These are phyloP conservation scores for Euwallacea fornicatus DNA, from an alignment of 1,140 invertebrate species.

Conservation along the genomic window DNA sequence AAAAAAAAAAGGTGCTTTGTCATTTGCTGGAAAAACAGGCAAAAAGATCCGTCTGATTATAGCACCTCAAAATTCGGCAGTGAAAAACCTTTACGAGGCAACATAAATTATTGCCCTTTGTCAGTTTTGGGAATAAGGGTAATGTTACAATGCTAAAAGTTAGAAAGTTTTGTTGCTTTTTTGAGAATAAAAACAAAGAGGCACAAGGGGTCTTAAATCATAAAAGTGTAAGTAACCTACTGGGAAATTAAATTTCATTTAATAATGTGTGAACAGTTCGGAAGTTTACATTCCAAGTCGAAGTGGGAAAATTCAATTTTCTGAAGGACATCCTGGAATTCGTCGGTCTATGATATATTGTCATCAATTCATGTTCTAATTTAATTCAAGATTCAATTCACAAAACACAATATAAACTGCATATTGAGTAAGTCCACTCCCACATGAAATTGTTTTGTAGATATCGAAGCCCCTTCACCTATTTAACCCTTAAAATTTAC, in stretches of 20 bases:
- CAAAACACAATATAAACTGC: too few relatives aligned
- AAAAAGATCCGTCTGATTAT: conserved; percentile 4
- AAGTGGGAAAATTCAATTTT: conserved; percentile 16
- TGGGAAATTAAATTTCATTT: conserved; percentile 9
- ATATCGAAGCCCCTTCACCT: too few relatives aligned
- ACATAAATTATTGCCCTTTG: conserved; percentile 10
- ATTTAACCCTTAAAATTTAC: too few relatives aligned
- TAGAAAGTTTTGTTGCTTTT: not conserved
- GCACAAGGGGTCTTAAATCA: not conserved
- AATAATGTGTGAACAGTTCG: conserved; percentile 7
- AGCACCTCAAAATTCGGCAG: conserved; percentile 4
- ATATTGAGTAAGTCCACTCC: too few relatives aligned
- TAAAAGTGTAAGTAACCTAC: not conserved
- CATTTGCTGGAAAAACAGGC: not conserved
- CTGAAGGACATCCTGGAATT: conserved; percentile 4
- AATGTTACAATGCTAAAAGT: not conserved
- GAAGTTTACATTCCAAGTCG: not conserved
- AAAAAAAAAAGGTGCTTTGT: not conserved
- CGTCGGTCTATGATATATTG: not conserved
- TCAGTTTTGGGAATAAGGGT: not conserved
- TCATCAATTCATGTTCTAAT: not conserved
- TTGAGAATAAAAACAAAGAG: too few relatives aligned
- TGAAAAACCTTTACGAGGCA: conserved; percentile 3
- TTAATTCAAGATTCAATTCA: too few relatives aligned
- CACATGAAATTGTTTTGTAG: too few relatives aligned